Conservation (phyloP, 2,113 vertebrate genomes). For the Colaptes auratus region DNA sequence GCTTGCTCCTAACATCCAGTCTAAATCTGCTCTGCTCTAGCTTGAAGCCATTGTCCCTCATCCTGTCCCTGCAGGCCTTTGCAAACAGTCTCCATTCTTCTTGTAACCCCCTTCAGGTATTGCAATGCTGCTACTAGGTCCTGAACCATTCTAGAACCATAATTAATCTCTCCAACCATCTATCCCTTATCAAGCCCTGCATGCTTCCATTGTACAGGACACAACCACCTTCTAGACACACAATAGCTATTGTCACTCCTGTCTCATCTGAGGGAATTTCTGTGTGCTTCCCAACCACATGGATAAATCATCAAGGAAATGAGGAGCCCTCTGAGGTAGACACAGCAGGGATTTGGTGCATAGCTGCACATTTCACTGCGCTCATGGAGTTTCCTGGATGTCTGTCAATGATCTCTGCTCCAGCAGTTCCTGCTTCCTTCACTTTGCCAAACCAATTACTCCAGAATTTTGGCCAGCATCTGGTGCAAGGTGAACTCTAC, state of each 20-base stretch:
- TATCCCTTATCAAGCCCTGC: neutral
- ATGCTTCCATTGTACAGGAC: neutral
- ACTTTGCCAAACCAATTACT: conserved; percentile 27
- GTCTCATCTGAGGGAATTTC: neutral
- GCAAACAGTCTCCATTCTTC: no score
- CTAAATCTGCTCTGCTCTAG: no score
- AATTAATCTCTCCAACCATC: neutral
- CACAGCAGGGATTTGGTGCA: conserved; percentile 17
- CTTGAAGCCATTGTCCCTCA: no score
- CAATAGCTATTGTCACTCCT: neutral
- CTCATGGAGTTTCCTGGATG: conserved; percentile 30
- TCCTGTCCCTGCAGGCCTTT: no score
- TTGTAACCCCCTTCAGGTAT: no score
- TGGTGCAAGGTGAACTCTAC: neutral
- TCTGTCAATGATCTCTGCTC: neutral
- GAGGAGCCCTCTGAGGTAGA: neutral
- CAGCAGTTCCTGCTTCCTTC: conserved; percentile 20
- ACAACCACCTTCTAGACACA: neutral
- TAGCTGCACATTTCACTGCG: conserved; percentile 32
- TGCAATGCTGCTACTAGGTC: neutral
- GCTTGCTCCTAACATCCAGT: no score
- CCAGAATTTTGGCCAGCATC: conserved; percentile 4
- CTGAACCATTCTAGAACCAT: neutral
- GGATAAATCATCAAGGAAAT: conserved; percentile 46
- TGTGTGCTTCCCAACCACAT: conserved; percentile 2